Evolutionary conservation across 2,113 vertebrate species (phyloP).

Genomic region (Cinclus cinclus): DNA sequence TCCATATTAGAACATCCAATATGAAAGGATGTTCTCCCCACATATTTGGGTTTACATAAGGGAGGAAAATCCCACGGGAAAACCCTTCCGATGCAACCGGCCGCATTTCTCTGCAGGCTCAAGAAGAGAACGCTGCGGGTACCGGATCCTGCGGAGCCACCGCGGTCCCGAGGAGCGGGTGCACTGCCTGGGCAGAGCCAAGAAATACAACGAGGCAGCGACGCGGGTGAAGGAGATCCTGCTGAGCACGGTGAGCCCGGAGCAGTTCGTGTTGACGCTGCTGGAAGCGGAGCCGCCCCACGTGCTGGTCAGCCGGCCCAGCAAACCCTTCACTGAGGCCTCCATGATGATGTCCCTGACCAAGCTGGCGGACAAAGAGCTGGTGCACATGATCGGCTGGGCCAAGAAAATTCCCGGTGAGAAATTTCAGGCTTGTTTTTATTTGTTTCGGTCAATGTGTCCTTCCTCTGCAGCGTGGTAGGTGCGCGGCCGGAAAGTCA

Average conservation of each 20-base stretch:
- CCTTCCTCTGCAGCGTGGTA: not conserved
- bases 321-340: conserved; percentile 90
- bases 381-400: conserved; percentile 98
- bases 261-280: conserved; percentile 88
- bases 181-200: conserved; percentile 61
- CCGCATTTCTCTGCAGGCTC: conserved; percentile 74
- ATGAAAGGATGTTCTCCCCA: not conserved
- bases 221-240: conserved; percentile 51
- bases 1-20: not conserved
- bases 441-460: not conserved
- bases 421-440: not conserved
- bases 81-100: not conserved
- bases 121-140: conserved; percentile 87
- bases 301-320: conserved; percentile 86
- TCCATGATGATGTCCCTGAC: conserved; percentile 98
- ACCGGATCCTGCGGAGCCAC: conserved; percentile 80
- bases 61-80: not conserved
- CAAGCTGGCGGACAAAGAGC: conserved; percentile 92
- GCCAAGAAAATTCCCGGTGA: conserved; percentile 97
- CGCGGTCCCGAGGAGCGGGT: conserved; percentile 70
- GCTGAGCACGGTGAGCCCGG: conserved; percentile 75
- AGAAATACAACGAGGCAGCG: not conserved
- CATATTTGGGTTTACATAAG: not conserved
- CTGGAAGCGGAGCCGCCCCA: conserved; percentile 92
- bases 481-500: not conserved